Conservation (phyloP, 2,113 vertebrate genomes). For the Eupsittula cactorum region DNA sequence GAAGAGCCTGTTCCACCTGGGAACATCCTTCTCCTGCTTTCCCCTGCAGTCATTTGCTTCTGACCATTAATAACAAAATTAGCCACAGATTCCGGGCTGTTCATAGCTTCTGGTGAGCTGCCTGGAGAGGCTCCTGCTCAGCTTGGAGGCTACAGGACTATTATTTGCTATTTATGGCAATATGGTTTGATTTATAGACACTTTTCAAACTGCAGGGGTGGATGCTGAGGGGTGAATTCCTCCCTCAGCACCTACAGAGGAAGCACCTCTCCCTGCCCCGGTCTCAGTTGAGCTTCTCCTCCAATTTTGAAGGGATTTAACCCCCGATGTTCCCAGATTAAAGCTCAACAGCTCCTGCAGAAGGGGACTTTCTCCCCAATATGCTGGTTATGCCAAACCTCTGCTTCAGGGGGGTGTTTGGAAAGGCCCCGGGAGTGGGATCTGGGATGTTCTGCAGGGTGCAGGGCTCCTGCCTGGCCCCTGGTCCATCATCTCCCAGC, state of each 20-base stretch:
- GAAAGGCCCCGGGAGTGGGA: rapidly evolving
- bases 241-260: background rate
- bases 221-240: background rate
- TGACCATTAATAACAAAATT: background rate
- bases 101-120: background rate
- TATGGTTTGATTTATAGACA: background rate
- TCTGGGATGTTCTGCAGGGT: background rate
- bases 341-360: background rate
- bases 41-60: background rate
- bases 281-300: background rate
- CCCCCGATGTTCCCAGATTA: rapidly evolving
- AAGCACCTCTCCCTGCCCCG: background rate
- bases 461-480: background rate
- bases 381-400: rapidly evolving
- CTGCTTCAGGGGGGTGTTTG: too few relatives aligned
- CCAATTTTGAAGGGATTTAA: background rate
- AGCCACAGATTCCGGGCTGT: rapidly evolving
- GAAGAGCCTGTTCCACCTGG: background rate
- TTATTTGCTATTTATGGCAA: background rate
- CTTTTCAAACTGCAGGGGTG: background rate
- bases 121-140: background rate
- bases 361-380: background rate
- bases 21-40: background rate
- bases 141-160: background rate
- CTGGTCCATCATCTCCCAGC: background rate